Base-by-base conservation (phyloP, 2,888 invertebrate species). In the Ectemnius cavifrons region DNA sequence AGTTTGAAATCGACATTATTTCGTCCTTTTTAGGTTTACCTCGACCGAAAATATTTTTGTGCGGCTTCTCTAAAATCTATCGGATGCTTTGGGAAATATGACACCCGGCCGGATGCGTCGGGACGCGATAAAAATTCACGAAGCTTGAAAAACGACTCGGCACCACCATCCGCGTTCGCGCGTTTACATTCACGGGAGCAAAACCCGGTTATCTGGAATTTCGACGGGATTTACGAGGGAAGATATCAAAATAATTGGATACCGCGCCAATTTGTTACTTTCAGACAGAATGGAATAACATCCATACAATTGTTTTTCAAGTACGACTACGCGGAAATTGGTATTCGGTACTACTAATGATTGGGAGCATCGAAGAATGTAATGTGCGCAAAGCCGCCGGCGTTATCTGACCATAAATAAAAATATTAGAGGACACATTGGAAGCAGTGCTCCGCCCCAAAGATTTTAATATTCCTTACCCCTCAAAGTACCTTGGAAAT, bases 61-160 rank as follows among this genome's bases (percentile, higher is more conserved):
- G 46, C 71, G 52, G 27, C 65, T 75, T 45, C 27, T 58, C 67
- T 67, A 79, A 79, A 83, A 82, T 77, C 77, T 75, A 84, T 82
- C 82, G 82, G 70, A 65, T 71, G 62, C 57, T 61, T 69, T n/a
- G 65, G 73, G 45, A 81, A 84, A 84, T 84, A 81, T 82, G 79
- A 77, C 71, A 63, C 66, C 67, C 49, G 69, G 67, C 65, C 81
- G 81, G 80, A 83, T 59, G 78, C 75, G 77, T 64, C 77, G 80
- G 73, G 69, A 27, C 71, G 78, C 81, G 83, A 84, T 81, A 84
- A 84, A 84, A 82, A 82, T 79, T 81, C 75, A 61, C 75, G 81
- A 73, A 80, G 73, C 78, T 81, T 82, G 83, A 83, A 83, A 82
- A 83, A 82, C 81, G 81, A 80, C 69, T 46, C 58, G 46, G 16